Base-by-base conservation (phyloP, 2,797 vertebrate genomes). In the Toxotes lorentzi region DNA sequence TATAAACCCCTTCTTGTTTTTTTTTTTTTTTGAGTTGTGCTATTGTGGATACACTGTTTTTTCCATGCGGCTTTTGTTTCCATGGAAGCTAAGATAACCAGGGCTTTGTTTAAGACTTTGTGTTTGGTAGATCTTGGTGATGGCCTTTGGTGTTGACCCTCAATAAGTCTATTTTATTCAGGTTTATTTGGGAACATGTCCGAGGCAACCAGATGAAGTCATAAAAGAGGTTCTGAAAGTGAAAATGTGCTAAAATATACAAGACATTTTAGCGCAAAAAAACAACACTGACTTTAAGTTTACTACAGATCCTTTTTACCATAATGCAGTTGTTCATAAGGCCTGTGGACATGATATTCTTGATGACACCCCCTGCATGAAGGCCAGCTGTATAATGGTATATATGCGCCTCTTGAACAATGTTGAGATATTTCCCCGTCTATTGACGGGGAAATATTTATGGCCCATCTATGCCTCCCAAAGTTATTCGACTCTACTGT, bases 21-120 rank as follows among this genome's bases (percentile, higher is more conserved):
- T 17, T 35, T 14, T 19, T 21, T 59, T 61, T 23, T 62, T 27
- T n/a, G 2, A 60, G 32, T 14, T 2, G 2, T 21, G 65, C 34
- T 83, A 81, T 79, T 81, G 58, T 86, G 81, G 84, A 72, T 70
- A 63, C 79, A 32, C 54, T 51, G 53, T 57, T 76, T 34, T 30
- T 24, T 45, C 73, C 45, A 63, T 53, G 70, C 61, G 70, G 67
- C 32, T 78, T 79, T 83, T 62, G 83, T 88, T 82, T 66, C 60
- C 79, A 83, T 84, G 73, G 70, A 35, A 70, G 79, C 65, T 54
- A 64, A 75, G 67, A 84, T 67, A 54, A 79, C 50, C 11, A 53
- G 32, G 2, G 48, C 65, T 83, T 70, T 84, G 68, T 82, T 77
- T 79, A 45, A 45, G 19, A 57, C 40, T 32, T 53, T 53, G 41